Base-by-base conservation (phyloP, 2,888 invertebrate genomes). In the Dugesia japonica region DNA sequence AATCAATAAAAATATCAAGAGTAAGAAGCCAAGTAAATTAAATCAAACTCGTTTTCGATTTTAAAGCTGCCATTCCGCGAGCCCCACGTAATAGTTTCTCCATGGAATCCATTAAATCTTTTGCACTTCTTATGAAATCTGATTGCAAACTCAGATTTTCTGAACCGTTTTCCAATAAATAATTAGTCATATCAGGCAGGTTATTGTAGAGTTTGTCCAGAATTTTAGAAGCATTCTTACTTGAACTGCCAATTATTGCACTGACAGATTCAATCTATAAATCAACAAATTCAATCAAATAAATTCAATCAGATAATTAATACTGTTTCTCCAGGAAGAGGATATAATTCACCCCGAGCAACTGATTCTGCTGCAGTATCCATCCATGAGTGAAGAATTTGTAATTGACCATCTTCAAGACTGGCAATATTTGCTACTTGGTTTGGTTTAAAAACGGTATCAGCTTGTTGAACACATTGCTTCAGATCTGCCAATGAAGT, bases 301-400 rank as follows among this genome's bases (percentile, higher is more conserved):
- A 56, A 9, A 1, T n/a, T 56, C 17, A 13, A 7, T 4, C 31
- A 7, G 7, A n/a, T n/a, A 56, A 56, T 13, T 20, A 4, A 13
- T 56, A 56, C 56, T 56, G 56, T 56, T 56, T 56, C 56, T 56
- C 56, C 56, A 7, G 56, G 56, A 20, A 56, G 56, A 56, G 56
- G 56, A 56, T 56, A 56, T n/a, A 56, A 56, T 56, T 56, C 56
- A 20, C 56, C 56, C 17, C 56, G 4, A 56, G 56, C 56, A 56
- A 56, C 23, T n/a, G 56, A 56, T 56, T 56, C 56, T 56, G 56
- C 56, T 7, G 56, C 56, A n/a, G 56, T 20, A 23, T 56, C 56
- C 56, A 56, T 56, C n/a, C 56, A 56, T 23, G 56, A 56, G 17
- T 56, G 56, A 56, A 56, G 56, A n/a, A n/a, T 56, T 56, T 56